Evolutionary conservation across 1,140 invertebrate genomes (phyloP).

Genomic region (Drosophila serrata): DNA sequence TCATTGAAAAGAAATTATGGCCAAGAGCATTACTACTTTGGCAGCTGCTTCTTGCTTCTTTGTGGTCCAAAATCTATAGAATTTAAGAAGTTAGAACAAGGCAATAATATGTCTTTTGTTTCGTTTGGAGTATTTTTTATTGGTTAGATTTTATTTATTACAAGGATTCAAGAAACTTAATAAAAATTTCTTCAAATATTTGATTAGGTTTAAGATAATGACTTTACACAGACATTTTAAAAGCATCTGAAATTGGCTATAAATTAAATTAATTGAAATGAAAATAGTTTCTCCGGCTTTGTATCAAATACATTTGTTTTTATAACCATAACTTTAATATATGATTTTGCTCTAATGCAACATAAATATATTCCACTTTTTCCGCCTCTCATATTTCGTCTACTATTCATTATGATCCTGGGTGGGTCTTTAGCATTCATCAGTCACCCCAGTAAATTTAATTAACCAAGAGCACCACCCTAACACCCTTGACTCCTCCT

Average conservation of each 20-base stretch:
- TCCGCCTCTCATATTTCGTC: slow-evolving; percentile 2
- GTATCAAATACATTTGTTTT: not conserved
- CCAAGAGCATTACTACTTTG: slow-evolving; percentile 19
- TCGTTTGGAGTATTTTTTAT: not conserved
- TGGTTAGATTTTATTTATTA: not conserved
- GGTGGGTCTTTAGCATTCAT: slow-evolving; percentile 39
- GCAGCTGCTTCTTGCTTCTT: not conserved
- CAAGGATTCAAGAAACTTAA: not conserved
- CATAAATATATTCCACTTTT: not conserved
- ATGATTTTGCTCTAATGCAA: not conserved
- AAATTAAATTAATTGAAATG: not conserved
- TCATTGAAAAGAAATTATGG: slow-evolving; percentile 78
- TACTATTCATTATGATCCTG: slow-evolving; percentile 57
- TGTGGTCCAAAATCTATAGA: slow-evolving; percentile 23
- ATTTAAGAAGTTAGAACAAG: slow-evolving; percentile 22
- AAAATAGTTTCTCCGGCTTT: not conserved
- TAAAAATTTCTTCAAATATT: not conserved
- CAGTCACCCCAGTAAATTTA: slow-evolving; percentile 56
- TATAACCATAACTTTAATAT: no score
- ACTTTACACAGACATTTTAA: no score
- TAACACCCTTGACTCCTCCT: slow-evolving; percentile 9
- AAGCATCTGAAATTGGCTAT: not conserved
- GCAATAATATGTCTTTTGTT: not conserved
- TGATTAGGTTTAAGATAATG: not conserved
- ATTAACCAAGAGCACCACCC: slow-evolving; percentile 50